These are phyloP conservation scores for Halcyon senegalensis DNA, from an alignment of 2,113 vertebrate genomes.

Conservation along the genomic window DNA sequence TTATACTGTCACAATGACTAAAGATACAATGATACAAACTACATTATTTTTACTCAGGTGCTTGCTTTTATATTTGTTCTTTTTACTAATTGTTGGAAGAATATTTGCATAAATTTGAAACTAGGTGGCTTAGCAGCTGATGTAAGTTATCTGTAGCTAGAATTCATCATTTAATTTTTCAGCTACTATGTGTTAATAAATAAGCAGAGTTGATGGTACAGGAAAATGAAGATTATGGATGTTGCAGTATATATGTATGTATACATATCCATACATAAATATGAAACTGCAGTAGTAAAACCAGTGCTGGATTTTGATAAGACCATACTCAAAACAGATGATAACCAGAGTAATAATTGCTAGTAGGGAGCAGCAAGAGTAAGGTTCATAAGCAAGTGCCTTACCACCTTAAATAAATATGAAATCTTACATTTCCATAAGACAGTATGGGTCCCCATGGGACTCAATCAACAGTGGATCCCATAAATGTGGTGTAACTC, in stretches of 20 bases:
- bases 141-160: background rate
- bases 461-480: background rate
- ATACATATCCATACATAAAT: background rate
- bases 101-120: background rate
- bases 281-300: background rate
- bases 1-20: background rate
- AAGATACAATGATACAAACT: background rate
- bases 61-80: background rate
- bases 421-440: background rate
- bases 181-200: background rate
- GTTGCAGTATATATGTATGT: background rate
- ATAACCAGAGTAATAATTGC: constrained; percentile 35
- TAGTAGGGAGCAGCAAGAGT: background rate
- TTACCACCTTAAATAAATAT: background rate
- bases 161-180: background rate
- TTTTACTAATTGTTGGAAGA: background rate
- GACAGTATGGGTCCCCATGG: background rate
- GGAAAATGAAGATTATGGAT: background rate
- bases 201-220: background rate
- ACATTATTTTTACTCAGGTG: background rate
- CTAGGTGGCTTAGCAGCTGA: background rate
- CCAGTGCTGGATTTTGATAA: background rate
- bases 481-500: background rate
- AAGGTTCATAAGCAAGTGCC: constrained; percentile 16
- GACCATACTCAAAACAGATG: background rate